Conservation (phyloP, 2,113 vertebrate species). For the Hydropotes inermis region DNA sequence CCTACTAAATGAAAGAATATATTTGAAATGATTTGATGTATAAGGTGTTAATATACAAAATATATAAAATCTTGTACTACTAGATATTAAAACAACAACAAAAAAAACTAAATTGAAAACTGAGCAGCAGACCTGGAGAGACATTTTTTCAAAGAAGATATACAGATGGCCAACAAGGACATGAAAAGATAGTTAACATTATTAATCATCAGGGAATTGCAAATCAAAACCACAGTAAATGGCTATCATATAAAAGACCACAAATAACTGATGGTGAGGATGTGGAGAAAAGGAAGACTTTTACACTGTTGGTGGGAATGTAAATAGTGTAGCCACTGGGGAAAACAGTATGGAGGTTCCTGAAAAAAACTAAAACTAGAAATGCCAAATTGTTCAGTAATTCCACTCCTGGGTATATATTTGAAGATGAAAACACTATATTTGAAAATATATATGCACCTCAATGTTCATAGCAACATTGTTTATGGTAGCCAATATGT, state of each 20-base stretch:
- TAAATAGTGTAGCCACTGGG: not conserved
- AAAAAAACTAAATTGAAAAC: not conserved
- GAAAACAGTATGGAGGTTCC: not conserved
- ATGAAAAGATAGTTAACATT: not conserved
- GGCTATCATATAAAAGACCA: not conserved
- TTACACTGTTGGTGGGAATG: not conserved
- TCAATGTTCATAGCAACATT: not conserved
- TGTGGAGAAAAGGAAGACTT: not conserved
- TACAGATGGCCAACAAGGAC: not conserved
- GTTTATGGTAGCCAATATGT: not conserved
- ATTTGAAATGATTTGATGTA: not conserved
- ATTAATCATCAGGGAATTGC: not conserved
- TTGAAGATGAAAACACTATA: not conserved
- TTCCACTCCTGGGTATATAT: not conserved
- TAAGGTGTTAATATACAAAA: not conserved
- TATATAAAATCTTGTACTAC: not conserved
- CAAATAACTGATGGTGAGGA: not conserved
- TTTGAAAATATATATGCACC: not conserved
- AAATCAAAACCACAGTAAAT: not conserved
- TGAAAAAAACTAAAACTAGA: not conserved
- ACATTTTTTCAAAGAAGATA: not conserved
- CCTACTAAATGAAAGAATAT: not conserved
- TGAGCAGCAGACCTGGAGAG: not conserved
- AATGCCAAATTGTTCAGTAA: not conserved
- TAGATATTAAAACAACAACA: not conserved